phyloP scores from a whole-genome alignment of 2,113 vertebrate genomes.

The Tetrao urogallus region DNA sequence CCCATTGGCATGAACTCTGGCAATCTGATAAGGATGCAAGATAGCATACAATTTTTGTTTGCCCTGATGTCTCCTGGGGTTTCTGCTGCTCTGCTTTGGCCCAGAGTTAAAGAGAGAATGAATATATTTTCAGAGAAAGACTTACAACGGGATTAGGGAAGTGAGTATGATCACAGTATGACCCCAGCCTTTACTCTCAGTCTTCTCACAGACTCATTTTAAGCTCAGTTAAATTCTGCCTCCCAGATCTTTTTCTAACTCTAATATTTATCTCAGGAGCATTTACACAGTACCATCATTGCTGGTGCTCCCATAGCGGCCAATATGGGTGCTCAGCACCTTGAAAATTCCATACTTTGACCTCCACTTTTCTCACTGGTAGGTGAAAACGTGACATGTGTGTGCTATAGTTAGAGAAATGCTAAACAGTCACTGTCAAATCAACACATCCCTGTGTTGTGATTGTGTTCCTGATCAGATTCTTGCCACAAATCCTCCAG shows the following conservation, averaged over 20 bases:
- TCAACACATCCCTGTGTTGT: background rate
- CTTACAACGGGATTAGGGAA: constrained; percentile 22
- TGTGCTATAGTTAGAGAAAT: background rate
- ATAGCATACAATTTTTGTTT: background rate
- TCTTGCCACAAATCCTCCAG: background rate
- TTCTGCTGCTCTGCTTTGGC: background rate
- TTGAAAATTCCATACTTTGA: background rate
- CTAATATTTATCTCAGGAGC: background rate
- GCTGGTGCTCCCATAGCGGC: background rate
- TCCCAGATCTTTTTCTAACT: background rate
- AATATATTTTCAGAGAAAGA: background rate
- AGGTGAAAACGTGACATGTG: background rate
- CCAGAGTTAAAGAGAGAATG: background rate
- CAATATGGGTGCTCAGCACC: background rate
- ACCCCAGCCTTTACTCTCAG: constrained; percentile 2
- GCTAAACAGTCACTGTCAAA: background rate
- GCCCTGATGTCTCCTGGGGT: background rate
- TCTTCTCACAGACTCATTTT: background rate
- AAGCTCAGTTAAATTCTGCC: background rate
- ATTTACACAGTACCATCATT: background rate
- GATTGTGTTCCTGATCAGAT: background rate
- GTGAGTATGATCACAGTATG: background rate
- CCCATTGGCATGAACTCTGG: background rate
- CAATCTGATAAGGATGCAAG: constrained; percentile 10
- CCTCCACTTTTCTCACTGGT: background rate